Evolutionary conservation across 2,797 vertebrate species (phyloP).

Genomic region (Argya squamiceps): DNA sequence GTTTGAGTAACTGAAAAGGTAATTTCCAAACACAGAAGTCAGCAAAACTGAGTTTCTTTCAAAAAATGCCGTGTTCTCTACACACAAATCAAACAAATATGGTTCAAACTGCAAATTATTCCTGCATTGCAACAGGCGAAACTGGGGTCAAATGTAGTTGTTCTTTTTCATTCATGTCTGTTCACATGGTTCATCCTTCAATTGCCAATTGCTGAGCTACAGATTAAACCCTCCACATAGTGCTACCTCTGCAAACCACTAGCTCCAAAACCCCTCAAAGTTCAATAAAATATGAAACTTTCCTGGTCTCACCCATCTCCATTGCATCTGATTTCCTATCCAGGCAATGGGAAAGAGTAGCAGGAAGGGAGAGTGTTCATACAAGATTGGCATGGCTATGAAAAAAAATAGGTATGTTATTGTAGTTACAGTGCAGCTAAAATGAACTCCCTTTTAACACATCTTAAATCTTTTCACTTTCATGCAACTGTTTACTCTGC

Average conservation of each 20-base stretch:
- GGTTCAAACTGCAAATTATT: not conserved
- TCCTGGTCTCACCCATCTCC: constrained; percentile 6
- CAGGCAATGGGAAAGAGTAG: constrained; percentile 13
- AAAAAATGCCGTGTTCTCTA: not conserved
- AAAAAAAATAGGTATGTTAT: not conserved
- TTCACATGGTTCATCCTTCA: not conserved
- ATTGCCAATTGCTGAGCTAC: not conserved
- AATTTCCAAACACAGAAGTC: constrained; percentile 24
- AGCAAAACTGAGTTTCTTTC: constrained; percentile 4
- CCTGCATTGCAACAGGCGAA: not conserved
- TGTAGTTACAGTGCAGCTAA: constrained; percentile 34
- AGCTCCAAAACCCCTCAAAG: not conserved
- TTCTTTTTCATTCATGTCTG: not conserved
- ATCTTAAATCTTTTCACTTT: constrained; percentile 55
- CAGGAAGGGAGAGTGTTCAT: constrained; percentile 4
- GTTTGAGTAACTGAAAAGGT: constrained; percentile 33
- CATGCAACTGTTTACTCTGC: constrained; percentile 32
- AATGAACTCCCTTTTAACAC: constrained; percentile 48
- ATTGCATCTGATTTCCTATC: not conserved
- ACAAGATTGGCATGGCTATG: not conserved
- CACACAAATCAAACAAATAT: not conserved
- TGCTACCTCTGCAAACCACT: not conserved
- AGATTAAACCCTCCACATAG: not conserved
- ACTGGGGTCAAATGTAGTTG: not conserved
- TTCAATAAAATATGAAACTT: constrained; percentile 22